Evolutionary conservation across 2,888 invertebrate species (phyloP).

Genomic region (Bombyx huttoni): DNA sequence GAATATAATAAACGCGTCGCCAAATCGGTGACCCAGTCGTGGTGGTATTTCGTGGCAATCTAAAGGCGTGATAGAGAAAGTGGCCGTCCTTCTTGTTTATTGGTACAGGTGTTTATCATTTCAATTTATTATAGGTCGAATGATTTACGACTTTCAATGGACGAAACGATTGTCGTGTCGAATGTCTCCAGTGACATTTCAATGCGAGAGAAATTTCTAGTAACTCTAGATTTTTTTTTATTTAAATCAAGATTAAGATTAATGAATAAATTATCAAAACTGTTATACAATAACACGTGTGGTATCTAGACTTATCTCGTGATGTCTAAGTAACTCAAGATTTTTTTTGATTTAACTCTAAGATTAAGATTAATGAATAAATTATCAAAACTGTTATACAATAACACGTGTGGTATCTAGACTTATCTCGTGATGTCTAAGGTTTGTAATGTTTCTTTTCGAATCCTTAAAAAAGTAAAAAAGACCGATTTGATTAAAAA

Average conservation of each 20-base stretch:
- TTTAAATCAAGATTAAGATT: background rate
- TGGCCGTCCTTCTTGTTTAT: conserved; percentile 42
- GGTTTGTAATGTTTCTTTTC: no score
- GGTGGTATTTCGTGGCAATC: conserved; percentile 35
- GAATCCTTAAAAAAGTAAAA: no score
- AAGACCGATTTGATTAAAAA: no score
- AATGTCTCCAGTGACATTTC: background rate
- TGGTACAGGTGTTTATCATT: conserved; percentile 9
- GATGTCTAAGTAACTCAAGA: no score
- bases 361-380: background rate
- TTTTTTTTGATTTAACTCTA: background rate
- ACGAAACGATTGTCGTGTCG: background rate
- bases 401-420: no score
- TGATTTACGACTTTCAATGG: background rate
- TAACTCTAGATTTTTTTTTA: background rate
- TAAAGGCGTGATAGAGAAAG: conserved; percentile 51
- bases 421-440: no score
- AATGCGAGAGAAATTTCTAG: background rate
- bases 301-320: no score
- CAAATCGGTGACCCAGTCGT: conserved; percentile 54
- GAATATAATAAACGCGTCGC: conserved; percentile 29
- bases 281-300: background rate
- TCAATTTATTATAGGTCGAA: background rate
- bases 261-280: background rate
- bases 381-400: background rate